Evolutionary conservation across 2,797 vertebrate genomes (phyloP), one percentile per base, ranked within the genome.

Genomic region (Coranthus polyacanthus): DNA sequence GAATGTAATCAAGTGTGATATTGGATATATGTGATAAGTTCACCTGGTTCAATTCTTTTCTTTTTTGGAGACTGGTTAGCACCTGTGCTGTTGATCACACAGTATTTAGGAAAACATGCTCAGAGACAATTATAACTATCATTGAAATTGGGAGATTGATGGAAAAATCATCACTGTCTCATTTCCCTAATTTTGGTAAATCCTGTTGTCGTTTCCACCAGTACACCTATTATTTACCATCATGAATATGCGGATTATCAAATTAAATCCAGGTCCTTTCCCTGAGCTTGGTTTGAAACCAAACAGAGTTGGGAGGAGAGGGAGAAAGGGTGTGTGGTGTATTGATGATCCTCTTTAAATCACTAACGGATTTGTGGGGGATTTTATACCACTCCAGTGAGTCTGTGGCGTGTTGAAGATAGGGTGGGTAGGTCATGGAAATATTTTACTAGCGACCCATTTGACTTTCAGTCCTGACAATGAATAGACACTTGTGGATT

Each of bases 161-260:
- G 53, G 54, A 75, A 61, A 73, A 66, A 62, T 70, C 37, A 10
- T 47, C 59, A 24, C 22, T 13, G 9, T 75, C 24, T 51, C 12
- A 52, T 38, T 45, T 42, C 12, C 32, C 11, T 62, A 37, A 37
- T 47, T 68, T 82, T 63, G 62, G 38, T 47, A 69, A 83, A 78
- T 34, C 56, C 36, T 22, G 46, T 47, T 12, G 13, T 83, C 68
- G 51, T 75, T 76, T 68, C 54, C 68, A 68, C 44, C 60, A 50
- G 68, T 75, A 54, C 61, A 63, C 54, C 67, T 18, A 39, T 71
- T 68, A 73, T 84, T 82, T 74, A 45, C 29, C 64, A 52, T 56
- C 54, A 51, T 76, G 65, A 79, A 80, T 69, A 81, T 60, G 61
- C 43, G 81, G 78, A 83, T 89, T 88, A 85, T 74, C n/a, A 73